phyloP scores from a whole-genome alignment of 2,888 invertebrate genomes.

The Sipha maydis region DNA sequence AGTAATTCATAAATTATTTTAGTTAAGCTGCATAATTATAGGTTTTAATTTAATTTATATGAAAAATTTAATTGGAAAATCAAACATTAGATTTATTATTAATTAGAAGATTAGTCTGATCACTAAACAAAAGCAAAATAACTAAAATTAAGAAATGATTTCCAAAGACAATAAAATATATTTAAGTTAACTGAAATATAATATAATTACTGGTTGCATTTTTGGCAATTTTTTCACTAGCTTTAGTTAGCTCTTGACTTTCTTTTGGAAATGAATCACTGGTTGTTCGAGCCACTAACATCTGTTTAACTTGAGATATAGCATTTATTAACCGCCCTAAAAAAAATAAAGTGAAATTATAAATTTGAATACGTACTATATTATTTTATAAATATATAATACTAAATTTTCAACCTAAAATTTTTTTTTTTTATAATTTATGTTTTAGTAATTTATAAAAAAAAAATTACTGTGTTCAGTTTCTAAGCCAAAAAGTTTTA shows the following conservation, averaged over 20 bases:
- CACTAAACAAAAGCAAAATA: not conserved
- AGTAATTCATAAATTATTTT: no score
- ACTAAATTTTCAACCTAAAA: conserved; percentile 1
- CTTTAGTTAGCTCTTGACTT: conserved; percentile 76
- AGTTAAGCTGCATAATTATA: no score
- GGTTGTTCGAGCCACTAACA: conserved; percentile 75
- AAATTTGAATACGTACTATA: not conserved
- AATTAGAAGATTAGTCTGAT: no score
- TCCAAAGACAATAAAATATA: not conserved
- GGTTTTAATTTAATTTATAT: no score
- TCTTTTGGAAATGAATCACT: conserved; percentile 70
- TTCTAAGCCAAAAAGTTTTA: conserved; percentile 92
- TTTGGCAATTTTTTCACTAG: conserved; percentile 78
- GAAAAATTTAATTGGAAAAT: not conserved
- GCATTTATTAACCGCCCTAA: conserved; percentile 82
- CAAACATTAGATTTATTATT: no score
- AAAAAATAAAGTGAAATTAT: conserved; percentile 66
- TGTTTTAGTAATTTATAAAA: not conserved
- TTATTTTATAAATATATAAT: not conserved
- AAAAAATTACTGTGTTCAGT: conserved; percentile 88
- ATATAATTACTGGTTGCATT: conserved; percentile 77
- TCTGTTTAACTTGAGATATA: conserved; percentile 80
- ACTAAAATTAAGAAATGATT: not conserved
- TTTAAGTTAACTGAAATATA: not conserved
- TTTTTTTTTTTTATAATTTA: not conserved